A percentile compares a stretch with the other conserved stretches of the same genome.
Evolutionary conservation across 1,140 invertebrate species (phyloP).

Genomic region (Harpegnathos saltator): DNA sequence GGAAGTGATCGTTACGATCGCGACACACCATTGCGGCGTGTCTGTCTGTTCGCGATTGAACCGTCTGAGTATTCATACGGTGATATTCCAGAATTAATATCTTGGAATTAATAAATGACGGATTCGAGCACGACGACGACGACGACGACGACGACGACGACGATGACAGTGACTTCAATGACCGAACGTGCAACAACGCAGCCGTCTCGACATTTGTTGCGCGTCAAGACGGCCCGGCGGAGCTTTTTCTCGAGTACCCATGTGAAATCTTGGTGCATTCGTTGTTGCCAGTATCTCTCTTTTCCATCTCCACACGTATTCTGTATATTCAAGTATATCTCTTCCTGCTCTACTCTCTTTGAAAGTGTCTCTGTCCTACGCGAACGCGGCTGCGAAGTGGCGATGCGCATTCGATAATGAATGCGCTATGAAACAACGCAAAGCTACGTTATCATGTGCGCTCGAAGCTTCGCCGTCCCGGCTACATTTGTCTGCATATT

Average conservation of each 20-base stretch:
- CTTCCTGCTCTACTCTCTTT: slow-evolving; percentile 21
- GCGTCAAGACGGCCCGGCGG: no score
- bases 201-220: no score
- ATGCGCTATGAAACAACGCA: no score
- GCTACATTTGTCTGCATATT: no score
- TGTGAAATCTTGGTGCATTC: slow-evolving; percentile 68
- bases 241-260: slow-evolving; percentile 65
- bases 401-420: no score
- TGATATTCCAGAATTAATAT: no score
- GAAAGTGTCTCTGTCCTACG: slow-evolving; percentile 25
- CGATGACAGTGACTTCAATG: no score
- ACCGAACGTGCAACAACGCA: no score
- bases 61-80: background rate
- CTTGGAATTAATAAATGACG: no score
- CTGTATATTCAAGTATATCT: slow-evolving; percentile 43
- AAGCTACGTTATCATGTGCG: slow-evolving; percentile 14
- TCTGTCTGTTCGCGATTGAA: background rate
- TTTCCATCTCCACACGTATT: slow-evolving; percentile 35
- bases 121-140: no score
- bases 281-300: slow-evolving; percentile 64
- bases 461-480: slow-evolving; percentile 59
- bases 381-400: background rate
- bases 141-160: no score
- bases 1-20: background rate
- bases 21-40: background rate